Evolutionary conservation across 2,797 vertebrate species (phyloP).

Genomic region (Takifugu rubripes): DNA sequence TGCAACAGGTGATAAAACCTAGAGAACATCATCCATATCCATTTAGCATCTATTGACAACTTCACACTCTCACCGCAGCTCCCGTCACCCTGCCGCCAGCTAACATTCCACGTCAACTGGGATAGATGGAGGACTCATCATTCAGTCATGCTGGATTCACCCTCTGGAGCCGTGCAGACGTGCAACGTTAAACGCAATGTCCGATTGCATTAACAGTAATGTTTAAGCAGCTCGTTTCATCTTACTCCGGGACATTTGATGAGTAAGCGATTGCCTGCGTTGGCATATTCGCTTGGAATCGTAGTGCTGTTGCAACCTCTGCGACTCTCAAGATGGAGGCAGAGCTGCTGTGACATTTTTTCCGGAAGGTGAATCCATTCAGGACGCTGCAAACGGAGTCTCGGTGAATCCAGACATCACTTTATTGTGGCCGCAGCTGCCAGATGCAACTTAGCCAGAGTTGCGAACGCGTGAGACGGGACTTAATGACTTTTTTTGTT

Average conservation of each 20-base stretch:
- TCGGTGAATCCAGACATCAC: conserved; percentile 40
- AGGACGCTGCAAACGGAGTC: conserved; percentile 35
- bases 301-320: conserved; percentile 28
- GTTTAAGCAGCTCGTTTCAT: background rate
- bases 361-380: conserved; percentile 24
- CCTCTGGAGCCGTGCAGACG: no score
- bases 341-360: conserved; percentile 18
- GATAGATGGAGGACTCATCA: no score
- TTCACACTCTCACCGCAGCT: no score
- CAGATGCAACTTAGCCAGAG: conserved; percentile 36
- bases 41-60: no score
- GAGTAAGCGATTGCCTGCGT: conserved; percentile 13
- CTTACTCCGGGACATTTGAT: conserved; percentile 1
- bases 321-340: conserved; percentile 47
- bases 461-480: conserved; percentile 24
- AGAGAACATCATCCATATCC: no score
- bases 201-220: conserved; percentile 1
- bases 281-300: conserved; percentile 38
- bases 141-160: no score
- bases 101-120: no score
- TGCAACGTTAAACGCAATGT: no score
- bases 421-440: conserved; percentile 41
- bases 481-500: conserved; percentile 43
- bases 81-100: no score
- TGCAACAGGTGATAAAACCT: no score